Base-by-base conservation (phyloP, 2,113 vertebrate species). In the Xiphias gladius region DNA sequence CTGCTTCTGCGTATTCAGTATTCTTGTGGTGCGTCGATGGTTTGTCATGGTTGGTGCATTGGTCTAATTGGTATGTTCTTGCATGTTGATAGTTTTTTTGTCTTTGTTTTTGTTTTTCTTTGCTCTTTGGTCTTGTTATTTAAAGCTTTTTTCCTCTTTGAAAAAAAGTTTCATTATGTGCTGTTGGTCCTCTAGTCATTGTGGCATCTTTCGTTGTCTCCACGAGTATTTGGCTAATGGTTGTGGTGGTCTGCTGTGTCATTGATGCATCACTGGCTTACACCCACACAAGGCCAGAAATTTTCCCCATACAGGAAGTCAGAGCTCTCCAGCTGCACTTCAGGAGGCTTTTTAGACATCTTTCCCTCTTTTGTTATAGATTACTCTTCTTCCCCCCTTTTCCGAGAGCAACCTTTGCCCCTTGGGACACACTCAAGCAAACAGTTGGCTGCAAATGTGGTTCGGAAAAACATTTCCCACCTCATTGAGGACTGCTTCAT, bases 301-400 rank as follows among this genome's bases (percentile, higher is more conserved):
- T 87, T 87, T 85, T 92, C 88, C 85, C 80, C 19, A 16, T 76
- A 88, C 92, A 94, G 94, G 93, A 94, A 92, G 86, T 86, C 17
- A 10, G 84, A 84, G 43, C 78, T 87, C 83, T 92, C 88, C 94
- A 94, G 94, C 94, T 95, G 93, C 84, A 90, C 65, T 80, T 73
- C 6, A 35, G 35, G 71, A 91, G 69, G 41, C 46, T 86, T 90
- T 89, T 85, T 86, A 76, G 79, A 90, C 79, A 76, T 84, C 52
- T 79, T 89, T 86, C 84, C 81, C 78, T 71, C 80, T 91, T 91
- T 88, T 89, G 65, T 91, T 86, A 82, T 87, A 90, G 70, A 80
- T 82, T 88, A 75, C 39, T 43, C 72, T 48, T 71, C 43, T 77
- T 9, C 22, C 10, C 65, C 39, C 57, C n/a, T 69, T 73, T 75